A percentile compares a stretch with the other conserved stretches of the same genome.
These are phyloP conservation scores for Leucania comma DNA, from an alignment of 2,888 invertebrate species.

Conservation along the genomic window DNA sequence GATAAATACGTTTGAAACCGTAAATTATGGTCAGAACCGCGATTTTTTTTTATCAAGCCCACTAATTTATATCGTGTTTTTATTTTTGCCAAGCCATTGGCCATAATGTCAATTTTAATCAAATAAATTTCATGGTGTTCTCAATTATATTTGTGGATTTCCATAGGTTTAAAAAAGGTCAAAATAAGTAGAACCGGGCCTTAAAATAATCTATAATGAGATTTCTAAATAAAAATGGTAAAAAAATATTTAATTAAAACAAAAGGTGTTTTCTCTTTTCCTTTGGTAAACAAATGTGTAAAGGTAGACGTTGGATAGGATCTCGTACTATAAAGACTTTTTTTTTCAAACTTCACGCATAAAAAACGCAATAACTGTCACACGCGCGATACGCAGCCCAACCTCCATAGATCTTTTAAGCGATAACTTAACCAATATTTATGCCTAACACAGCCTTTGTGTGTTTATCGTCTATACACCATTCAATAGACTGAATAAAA, in stretches of 20 bases:
- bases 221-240: not conserved
- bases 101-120: no score
- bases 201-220: no score
- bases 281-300: not conserved
- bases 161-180: no score
- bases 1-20: no score
- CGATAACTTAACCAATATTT: conserved; percentile 82
- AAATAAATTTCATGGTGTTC: no score
- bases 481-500: conserved; percentile 77
- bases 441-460: conserved; percentile 77
- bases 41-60: no score
- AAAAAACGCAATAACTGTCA: conserved; percentile 85
- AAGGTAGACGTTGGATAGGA: not conserved
- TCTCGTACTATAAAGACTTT: conserved; percentile 75
- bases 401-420: conserved; percentile 76
- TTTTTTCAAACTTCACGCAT: conserved; percentile 79
- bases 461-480: conserved; percentile 76
- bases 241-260: not conserved
- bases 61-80: no score
- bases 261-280: conserved; percentile 17
- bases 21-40: no score
- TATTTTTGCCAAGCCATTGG: no score
- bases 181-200: no score
- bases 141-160: no score
- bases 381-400: conserved; percentile 76